These are phyloP conservation scores for Stomorhina lunata DNA, from an alignment of 2,888 invertebrate species.

Conservation along the genomic window DNA sequence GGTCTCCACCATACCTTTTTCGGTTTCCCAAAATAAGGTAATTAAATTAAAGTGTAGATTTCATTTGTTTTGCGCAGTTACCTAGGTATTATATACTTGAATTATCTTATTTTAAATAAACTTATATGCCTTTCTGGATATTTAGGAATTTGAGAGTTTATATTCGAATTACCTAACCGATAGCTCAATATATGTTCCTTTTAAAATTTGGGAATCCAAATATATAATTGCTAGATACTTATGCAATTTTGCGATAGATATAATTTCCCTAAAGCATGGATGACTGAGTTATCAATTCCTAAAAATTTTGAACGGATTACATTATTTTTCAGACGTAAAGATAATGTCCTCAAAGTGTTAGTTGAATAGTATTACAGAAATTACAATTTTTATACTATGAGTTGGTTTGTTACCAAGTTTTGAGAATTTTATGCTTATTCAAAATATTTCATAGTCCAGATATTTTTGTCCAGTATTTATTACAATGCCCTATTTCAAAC, in stretches of 20 bases:
- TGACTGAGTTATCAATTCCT: no score
- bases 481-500: not conserved
- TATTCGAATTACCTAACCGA: not conserved
- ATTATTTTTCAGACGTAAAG: no score
- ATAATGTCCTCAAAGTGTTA: no score
- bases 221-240: not conserved
- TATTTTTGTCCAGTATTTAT: not conserved
- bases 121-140: no score
- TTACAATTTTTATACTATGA: not conserved
- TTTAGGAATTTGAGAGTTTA: not conserved
- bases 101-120: no score
- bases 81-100: no score
- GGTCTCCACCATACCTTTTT: no score
- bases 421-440: not conserved
- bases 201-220: not conserved
- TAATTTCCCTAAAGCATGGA: no score
- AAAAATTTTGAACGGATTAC: no score
- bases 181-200: not conserved
- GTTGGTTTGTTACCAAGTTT: not conserved
- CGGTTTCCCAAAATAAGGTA: no score
- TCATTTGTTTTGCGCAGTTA: no score
- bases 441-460: not conserved
- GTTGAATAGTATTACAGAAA: not conserved
- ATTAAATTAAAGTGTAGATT: no score
- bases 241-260: not conserved